These are phyloP conservation scores for Nasonia longicornis DNA, from an alignment of 1,140 invertebrate genomes.

Conservation along the genomic window DNA sequence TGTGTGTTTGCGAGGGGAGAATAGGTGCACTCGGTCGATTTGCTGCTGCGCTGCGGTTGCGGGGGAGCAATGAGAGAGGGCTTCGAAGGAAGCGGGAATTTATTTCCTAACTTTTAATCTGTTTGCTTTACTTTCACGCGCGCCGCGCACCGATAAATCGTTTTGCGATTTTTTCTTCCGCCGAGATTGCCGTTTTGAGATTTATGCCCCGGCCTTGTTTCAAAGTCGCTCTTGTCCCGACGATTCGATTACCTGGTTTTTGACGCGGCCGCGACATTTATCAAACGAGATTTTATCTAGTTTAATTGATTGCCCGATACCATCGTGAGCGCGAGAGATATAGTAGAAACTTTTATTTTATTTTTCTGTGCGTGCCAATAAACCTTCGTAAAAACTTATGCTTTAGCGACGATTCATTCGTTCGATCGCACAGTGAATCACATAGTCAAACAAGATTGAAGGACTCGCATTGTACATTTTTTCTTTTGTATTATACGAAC, in stretches of 20 bases:
- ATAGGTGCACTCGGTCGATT: neutral
- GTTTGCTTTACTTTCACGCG: neutral
- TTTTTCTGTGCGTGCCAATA: too few relatives aligned
- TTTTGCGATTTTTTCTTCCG: neutral
- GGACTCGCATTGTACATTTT: too few relatives aligned
- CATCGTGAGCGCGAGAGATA: too few relatives aligned
- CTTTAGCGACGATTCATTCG: too few relatives aligned
- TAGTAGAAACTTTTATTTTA: too few relatives aligned
- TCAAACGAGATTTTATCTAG: neutral
- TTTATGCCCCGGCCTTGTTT: neutral
- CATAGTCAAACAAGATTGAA: too few relatives aligned
- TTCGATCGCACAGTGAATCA: too few relatives aligned
- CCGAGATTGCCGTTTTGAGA: neutral
- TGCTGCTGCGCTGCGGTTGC: neutral
- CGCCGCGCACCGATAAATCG: neutral
- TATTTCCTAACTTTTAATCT: neutral
- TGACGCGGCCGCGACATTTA: neutral
- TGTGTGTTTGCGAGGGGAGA: too few relatives aligned
- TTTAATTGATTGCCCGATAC: too few relatives aligned
- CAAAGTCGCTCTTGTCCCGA: neutral
- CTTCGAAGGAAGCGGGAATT: neutral
- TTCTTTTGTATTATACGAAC: too few relatives aligned
- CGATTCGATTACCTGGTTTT: neutral
- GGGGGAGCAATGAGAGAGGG: neutral
- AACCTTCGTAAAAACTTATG: too few relatives aligned